These are phyloP conservation scores for Todiramphus saurophagus DNA, from an alignment of 2,113 vertebrate species.

Conservation along the genomic window DNA sequence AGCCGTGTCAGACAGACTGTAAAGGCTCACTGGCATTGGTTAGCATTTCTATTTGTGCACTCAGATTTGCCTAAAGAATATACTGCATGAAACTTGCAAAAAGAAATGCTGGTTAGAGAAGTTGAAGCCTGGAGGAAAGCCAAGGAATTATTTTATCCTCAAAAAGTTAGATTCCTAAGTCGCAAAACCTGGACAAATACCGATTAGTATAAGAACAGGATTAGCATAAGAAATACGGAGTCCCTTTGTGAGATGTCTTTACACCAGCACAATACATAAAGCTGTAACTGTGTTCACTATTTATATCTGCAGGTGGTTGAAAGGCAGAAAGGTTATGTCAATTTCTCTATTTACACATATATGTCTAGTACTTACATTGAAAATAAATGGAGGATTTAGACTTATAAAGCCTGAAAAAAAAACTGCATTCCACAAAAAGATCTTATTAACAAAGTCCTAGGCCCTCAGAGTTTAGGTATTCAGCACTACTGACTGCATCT, in stretches of 20 bases:
- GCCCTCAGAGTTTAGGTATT: not conserved
- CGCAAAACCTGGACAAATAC: constrained; percentile 19
- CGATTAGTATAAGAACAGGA: not conserved
- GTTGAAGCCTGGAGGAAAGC: not conserved
- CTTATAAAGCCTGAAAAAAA: not conserved
- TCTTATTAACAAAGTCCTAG: not conserved
- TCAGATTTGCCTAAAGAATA: not conserved
- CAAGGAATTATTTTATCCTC: constrained; percentile 12
- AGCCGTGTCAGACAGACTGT: not conserved
- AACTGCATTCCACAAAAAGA: not conserved
- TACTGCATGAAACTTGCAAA: not conserved
- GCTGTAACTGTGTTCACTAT: not conserved
- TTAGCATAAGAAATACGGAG: constrained; percentile 13
- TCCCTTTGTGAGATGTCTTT: not conserved
- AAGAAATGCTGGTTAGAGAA: not conserved
- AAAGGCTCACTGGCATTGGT: not conserved
- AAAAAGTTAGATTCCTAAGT: constrained; percentile 15
- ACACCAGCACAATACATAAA: constrained; percentile 7
- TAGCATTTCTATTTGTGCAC: not conserved
- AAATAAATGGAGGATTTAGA: constrained; percentile 46
- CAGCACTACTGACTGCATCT: not conserved
- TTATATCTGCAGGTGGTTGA: not conserved
- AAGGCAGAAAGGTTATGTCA: constrained; percentile 42
- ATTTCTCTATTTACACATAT: not conserved
- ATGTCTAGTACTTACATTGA: not conserved